Percentiles rank a stretch among this genome's conserved stretches.
Conservation (phyloP, 2,888 invertebrate genomes). For the Phortica okadai region DNA sequence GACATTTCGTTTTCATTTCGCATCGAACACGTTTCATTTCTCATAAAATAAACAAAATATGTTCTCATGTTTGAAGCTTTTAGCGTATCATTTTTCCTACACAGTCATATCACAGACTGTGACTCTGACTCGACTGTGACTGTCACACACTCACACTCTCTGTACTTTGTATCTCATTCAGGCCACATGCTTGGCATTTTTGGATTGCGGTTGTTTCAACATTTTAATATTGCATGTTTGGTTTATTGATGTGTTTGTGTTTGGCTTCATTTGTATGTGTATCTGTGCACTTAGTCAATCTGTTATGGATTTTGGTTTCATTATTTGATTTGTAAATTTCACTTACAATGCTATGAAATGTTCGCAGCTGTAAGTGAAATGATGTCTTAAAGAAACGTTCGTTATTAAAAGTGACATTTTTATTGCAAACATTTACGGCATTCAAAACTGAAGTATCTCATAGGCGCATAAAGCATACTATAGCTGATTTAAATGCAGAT, state of each 20-base stretch:
- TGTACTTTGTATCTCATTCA: not conserved
- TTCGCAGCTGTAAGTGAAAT: too few species aligned
- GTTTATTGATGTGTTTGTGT: not conserved
- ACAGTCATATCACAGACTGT: not conserved
- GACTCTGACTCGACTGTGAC: not conserved
- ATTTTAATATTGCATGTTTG: not conserved
- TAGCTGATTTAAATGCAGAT: too few species aligned
- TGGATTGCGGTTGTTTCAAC: not conserved
- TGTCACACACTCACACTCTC: not conserved
- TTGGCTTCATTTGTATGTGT: not conserved
- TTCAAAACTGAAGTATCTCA: too few species aligned
- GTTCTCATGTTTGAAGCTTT: not conserved
- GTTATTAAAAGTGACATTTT: too few species aligned
- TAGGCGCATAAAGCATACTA: too few species aligned
- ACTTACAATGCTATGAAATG: too few species aligned
- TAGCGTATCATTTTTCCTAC: not conserved
- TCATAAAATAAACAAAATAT: slow-evolving; percentile 11
- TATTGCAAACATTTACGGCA: too few species aligned
- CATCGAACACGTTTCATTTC: slow-evolving; percentile 1
- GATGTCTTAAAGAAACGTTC: too few species aligned
- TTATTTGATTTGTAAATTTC: not conserved
- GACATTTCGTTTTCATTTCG: slow-evolving; percentile 3
- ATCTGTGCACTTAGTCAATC: not conserved
- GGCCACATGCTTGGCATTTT: not conserved
- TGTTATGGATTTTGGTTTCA: not conserved